Evolutionary conservation across 2,113 vertebrate genomes (phyloP).

Genomic region (Calyptommatus sinebrachiatus): DNA sequence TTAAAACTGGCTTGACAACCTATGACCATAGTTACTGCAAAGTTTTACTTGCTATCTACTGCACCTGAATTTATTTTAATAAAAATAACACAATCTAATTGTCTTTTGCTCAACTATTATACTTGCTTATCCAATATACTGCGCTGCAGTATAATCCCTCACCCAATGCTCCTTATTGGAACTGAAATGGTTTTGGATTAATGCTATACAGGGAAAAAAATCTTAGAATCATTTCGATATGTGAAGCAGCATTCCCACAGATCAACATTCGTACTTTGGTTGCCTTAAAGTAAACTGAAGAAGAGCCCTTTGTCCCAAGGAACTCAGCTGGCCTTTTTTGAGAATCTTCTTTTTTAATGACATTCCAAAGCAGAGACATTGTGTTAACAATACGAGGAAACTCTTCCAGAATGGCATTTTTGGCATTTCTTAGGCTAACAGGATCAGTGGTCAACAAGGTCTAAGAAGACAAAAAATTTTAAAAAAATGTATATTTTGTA

Average conservation of each 20-base stretch:
- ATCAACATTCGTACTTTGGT: constrained; percentile 79
- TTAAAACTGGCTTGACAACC: too few species aligned
- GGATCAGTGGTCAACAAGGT: constrained; percentile 71
- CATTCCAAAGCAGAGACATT: constrained; percentile 86
- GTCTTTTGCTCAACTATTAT: too few species aligned
- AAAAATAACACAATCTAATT: too few species aligned
- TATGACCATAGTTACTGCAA: too few species aligned
- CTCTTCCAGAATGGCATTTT: constrained; percentile 87
- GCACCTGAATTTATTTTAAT: too few species aligned
- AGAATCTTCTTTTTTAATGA: constrained; percentile 81
- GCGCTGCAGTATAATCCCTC: too few species aligned
- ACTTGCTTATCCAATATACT: too few species aligned
- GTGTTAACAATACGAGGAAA: constrained; percentile 86
- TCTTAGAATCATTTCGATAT: background rate
- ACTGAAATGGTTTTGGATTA: constrained; percentile 5
- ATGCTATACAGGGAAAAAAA: background rate
- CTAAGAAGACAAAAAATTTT: constrained; percentile 56
- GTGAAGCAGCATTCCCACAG: too few species aligned
- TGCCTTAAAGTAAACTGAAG: constrained; percentile 91
- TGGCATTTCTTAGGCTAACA: constrained; percentile 84
- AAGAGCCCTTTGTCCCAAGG: constrained; percentile 77
- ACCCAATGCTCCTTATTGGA: background rate
- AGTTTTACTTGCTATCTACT: too few species aligned
- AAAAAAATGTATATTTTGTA: background rate
- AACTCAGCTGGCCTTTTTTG: constrained; percentile 78